Base-by-base conservation (phyloP, 2,797 vertebrate genomes). In the Sandelia bainsii region DNA sequence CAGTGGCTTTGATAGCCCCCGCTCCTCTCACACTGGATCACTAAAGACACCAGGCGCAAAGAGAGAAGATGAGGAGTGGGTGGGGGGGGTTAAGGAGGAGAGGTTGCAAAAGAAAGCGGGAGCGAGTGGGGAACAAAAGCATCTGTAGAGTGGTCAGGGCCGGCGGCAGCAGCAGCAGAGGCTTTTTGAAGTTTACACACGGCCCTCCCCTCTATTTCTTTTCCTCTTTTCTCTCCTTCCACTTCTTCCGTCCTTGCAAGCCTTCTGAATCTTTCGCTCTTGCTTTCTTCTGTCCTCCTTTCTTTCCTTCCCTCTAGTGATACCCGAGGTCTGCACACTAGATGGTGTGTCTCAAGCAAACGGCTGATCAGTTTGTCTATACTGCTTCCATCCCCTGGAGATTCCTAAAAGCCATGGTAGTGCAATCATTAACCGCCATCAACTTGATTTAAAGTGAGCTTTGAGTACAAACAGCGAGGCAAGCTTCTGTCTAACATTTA, bases 1-100 rank as follows among this genome's bases (percentile, higher is more conserved):
- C 76, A 71, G 84, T 75, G 87, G 91, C 94, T 95, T 94, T 95
- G 94, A 95, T 94, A 93, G 91, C 89, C 86, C 82, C 84, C 63
- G 73, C 87, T 88, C 88, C 84, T 81, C 88, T 91, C 78, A 17
- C 83, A 70, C 88, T 86, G 77, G 90, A 93, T 94, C 93, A 93
- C 93, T 90, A 94, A 92, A 93, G 93, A 93, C 92, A 92, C 80
- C 85, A 76, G 85, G 86, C 83, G 70, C 89, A 86, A 84, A 83
- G 73, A 85, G 86, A 83, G 77, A 66, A 80, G 75, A 62, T 66
- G 64, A 48, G 72, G 63, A 71, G 57, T 40, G 67, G 71, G 42
- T 78, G 62, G 39, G 62, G 57, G 61, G 82, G 70, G 75, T 75
- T 69, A 80, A 70, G 69, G 67, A 74, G 80, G 59, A 62, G 71